A percentile compares a stretch with the other conserved stretches of the same genome.
phyloP scores from a whole-genome alignment of 1,140 invertebrate genomes.

The Contarinia nasturtii region DNA sequence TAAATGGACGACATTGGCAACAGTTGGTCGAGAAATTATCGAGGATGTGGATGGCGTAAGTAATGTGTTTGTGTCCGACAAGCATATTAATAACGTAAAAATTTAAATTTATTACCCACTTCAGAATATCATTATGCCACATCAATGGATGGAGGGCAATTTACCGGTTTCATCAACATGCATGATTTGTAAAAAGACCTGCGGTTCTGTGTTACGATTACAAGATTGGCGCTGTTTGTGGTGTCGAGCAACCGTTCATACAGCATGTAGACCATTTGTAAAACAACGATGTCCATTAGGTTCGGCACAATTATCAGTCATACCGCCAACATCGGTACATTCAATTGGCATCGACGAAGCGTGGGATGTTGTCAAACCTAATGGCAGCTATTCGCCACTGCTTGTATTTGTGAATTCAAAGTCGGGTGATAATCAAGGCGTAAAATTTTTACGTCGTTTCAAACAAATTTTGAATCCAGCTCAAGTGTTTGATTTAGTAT shows the following conservation, averaged over 20 bases:
- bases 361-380: slow-evolving; percentile 70
- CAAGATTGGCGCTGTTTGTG: slow-evolving; percentile 94
- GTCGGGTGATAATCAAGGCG: slow-evolving; percentile 91
- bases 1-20: slow-evolving; percentile 90
- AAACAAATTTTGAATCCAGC: slow-evolving; percentile 92
- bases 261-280: slow-evolving; percentile 60
- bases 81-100: not conserved
- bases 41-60: slow-evolving; percentile 80
- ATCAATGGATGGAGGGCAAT: slow-evolving; percentile 97
- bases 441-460: slow-evolving; percentile 89
- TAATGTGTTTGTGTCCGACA: slow-evolving; percentile 5
- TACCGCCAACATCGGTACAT: slow-evolving; percentile 82
- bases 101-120: slow-evolving; percentile 10
- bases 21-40: slow-evolving; percentile 81
- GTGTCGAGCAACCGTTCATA: slow-evolving; percentile 85
- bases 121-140: slow-evolving; percentile 84
- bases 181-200: slow-evolving; percentile 86
- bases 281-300: slow-evolving; percentile 62
- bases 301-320: slow-evolving; percentile 71
- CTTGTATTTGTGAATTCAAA: slow-evolving; percentile 95
- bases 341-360: slow-evolving; percentile 75
- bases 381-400: slow-evolving; percentile 49
- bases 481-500: slow-evolving; percentile 92
- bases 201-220: slow-evolving; percentile 80
- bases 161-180: slow-evolving; percentile 87